phyloP scores from a whole-genome alignment of 2,888 invertebrate genomes.

The Anoplius nigerrimus region DNA sequence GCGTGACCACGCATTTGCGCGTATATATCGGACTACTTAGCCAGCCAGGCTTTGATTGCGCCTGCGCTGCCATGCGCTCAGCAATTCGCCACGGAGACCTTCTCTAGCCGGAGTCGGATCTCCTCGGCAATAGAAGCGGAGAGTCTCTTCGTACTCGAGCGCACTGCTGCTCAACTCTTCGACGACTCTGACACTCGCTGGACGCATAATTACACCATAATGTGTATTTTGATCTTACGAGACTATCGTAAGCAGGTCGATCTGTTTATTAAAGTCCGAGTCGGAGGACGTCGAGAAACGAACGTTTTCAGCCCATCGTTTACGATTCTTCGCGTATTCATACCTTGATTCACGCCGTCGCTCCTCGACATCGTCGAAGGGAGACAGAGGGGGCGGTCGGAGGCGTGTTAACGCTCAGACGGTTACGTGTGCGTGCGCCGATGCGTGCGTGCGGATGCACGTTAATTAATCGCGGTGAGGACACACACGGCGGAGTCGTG shows the following conservation, averaged over 20 bases:
- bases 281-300: too few relatives aligned
- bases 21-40: constrained; percentile 25
- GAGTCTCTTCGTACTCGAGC: too few relatives aligned
- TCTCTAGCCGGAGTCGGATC: too few relatives aligned
- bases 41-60: constrained; percentile 34
- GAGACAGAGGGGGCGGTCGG: not conserved
- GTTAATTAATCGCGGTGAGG: constrained; percentile 63
- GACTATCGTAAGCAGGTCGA: not conserved
- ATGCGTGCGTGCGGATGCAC: constrained; percentile 56
- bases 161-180: too few relatives aligned
- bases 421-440: constrained; percentile 37
- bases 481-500: constrained; percentile 33
- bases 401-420: constrained; percentile 1
- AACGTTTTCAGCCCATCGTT: too few relatives aligned
- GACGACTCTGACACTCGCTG: too few relatives aligned
- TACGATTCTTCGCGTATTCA: not conserved
- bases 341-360: too few relatives aligned
- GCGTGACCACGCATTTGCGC: constrained; percentile 44
- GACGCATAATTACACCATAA: too few relatives aligned
- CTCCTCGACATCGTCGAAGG: not conserved
- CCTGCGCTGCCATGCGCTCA: constrained; percentile 37
- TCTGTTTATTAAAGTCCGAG: not conserved
- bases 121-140: too few relatives aligned
- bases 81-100: too few relatives aligned
- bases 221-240: too few relatives aligned